These are phyloP conservation scores for Procambarus virginalis DNA, from an alignment of 1,140 invertebrate genomes.

Conservation along the genomic window DNA sequence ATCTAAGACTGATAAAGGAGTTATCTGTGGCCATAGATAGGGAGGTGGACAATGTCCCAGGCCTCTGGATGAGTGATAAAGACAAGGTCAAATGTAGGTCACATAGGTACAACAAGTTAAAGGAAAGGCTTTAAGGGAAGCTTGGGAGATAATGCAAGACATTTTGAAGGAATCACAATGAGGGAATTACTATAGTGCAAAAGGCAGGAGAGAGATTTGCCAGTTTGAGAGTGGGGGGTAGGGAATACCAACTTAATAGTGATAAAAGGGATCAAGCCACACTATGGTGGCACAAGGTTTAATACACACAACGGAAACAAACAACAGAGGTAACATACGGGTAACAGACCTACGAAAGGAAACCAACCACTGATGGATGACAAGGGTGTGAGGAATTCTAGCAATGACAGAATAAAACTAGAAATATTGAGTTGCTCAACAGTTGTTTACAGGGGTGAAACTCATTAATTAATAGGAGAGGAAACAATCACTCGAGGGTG, in stretches of 20 bases:
- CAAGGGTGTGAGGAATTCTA: neutral
- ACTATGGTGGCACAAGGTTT: neutral
- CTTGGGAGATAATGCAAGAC: neutral
- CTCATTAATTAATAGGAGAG: too few species aligned
- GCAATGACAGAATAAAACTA: neutral
- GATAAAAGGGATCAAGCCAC: neutral
- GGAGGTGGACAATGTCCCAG: neutral
- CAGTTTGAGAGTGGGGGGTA: neutral
- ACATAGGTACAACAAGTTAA: neutral
- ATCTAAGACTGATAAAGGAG: neutral
- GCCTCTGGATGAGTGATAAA: neutral
- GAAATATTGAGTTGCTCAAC: too few species aligned
- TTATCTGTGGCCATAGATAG: neutral
- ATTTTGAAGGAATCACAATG: too few species aligned
- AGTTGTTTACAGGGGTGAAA: too few species aligned
- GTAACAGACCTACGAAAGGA: neutral
- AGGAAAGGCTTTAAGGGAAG: neutral
- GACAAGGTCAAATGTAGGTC: neutral
- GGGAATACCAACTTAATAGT: neutral
- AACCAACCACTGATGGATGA: neutral
- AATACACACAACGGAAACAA: neutral
- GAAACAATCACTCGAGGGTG: neutral
- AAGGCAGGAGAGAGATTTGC: too few species aligned
- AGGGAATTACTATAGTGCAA: too few species aligned
- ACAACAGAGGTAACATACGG: neutral